Percentiles rank a stretch among this genome's conserved stretches.
Conservation (phyloP, 2,888 invertebrate species). For the Eupithecia abbreviata region DNA sequence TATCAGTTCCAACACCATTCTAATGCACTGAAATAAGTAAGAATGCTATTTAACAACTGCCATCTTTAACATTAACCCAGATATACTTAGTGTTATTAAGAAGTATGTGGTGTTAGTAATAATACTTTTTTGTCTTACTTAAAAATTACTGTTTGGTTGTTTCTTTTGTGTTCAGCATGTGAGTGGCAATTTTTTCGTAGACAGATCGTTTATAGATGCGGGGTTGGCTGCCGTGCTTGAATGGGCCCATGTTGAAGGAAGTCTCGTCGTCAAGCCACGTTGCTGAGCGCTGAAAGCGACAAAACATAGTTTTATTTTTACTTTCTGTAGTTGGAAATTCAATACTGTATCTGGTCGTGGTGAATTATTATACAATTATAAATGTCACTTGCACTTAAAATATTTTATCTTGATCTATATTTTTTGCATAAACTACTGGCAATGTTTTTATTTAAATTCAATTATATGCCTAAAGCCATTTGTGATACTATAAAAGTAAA, state of each 20-base stretch:
- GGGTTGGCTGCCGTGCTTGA: slow-evolving; percentile 66
- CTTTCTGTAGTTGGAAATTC: background rate
- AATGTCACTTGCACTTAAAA: background rate
- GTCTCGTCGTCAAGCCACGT: slow-evolving; percentile 74
- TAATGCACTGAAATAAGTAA: background rate
- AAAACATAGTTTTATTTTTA: background rate
- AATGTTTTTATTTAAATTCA: background rate
- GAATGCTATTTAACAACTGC: background rate
- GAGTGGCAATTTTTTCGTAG: slow-evolving; percentile 66
- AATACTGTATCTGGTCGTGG: background rate
- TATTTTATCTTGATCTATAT: background rate
- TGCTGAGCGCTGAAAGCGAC: slow-evolving; percentile 63
- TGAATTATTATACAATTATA: background rate
- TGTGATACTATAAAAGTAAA: no score
- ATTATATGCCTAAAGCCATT: background rate
- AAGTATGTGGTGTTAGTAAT: background rate
- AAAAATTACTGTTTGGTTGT: slow-evolving; percentile 49
- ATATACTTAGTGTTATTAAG: background rate
- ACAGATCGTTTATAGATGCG: slow-evolving; percentile 78
- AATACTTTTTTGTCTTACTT: slow-evolving; percentile 22
- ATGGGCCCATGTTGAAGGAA: slow-evolving; percentile 61
- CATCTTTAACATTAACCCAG: background rate
- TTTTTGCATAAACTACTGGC: background rate
- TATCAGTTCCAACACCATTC: background rate
- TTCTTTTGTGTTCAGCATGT: slow-evolving; percentile 61